Evolutionary conservation across 2,113 vertebrate genomes (phyloP).

Genomic region (Paratilapia polleni): DNA sequence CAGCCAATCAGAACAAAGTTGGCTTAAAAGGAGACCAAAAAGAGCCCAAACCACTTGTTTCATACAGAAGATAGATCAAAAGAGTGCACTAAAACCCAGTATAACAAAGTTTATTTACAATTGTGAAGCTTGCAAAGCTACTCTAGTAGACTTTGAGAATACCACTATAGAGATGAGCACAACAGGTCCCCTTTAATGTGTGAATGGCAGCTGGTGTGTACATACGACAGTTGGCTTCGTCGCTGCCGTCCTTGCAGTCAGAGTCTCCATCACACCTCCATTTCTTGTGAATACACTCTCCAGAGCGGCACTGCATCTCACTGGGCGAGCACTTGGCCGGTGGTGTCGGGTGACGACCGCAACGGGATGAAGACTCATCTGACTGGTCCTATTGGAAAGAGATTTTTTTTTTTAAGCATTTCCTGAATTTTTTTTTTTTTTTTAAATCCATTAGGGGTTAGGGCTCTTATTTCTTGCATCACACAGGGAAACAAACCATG

Average conservation of each 20-base stretch:
- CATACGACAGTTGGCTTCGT: constrained; percentile 96
- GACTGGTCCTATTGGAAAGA: constrained; percentile 82
- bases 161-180: no score
- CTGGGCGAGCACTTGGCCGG: constrained; percentile 85
- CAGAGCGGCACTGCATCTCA: constrained; percentile 90
- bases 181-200: no score
- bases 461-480: no score
- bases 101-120: not conserved
- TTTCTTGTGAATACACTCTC: constrained; percentile 95
- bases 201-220: constrained; percentile 15
- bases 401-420: not conserved
- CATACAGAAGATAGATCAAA: not conserved
- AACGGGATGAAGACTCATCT: constrained; percentile 89
- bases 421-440: no score
- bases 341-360: constrained; percentile 87
- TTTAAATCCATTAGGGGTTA: no score
- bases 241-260: constrained; percentile 96
- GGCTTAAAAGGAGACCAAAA: not conserved
- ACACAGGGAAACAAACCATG: not conserved
- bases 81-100: not conserved
- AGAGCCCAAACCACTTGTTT: not conserved
- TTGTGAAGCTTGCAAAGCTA: not conserved
- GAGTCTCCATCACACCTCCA: constrained; percentile 97
- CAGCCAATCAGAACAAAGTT: not conserved
- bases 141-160: no score